Base-by-base conservation (phyloP, 2,113 vertebrate genomes). In the Kryptolebias marmoratus region DNA sequence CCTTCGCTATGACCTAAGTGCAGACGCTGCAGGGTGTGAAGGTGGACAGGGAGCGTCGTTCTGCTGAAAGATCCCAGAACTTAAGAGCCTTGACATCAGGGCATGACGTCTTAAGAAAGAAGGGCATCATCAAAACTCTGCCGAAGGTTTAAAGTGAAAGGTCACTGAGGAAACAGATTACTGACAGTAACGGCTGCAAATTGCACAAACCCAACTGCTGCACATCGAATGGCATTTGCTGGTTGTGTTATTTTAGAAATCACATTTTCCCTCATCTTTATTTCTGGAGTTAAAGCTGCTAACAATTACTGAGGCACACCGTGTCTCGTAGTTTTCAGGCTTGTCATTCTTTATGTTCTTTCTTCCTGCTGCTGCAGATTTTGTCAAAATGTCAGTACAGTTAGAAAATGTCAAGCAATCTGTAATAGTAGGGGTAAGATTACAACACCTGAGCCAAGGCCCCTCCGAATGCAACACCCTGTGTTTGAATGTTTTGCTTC, bases 21-120 rank as follows among this genome's bases (percentile, higher is more conserved):
- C 28, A 31, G 16, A 66, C 30, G 64, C 36, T 63, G 57, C 4
- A 16, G 56, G 58, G 64, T 56, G 61, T 30, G 30, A 4, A 57
- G 31, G 53, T 64, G 63, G 57, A 47, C 50, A 60, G 39, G 42
- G 30, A 58, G 73, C 11, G 10, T 10, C 44, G 44, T 22, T 31
- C 31, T 28, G 45, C 59, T 64, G 45, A 56, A 67, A 12, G 11
- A 45, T 32, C 71, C 56, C 27, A 31, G 42, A 54, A 16, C 44
- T 31, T 36, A 52, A 60, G 58, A 52, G 65, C 50, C 5, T 0
- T 71, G 69, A 77, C 73, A 78, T 75, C 71, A 73, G n/a, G 28
- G 3, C 18, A 5, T 68, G 9, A 42, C n/a, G n/a, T 64, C 63
- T 68, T 30, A 31, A 0, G 4, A 56, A 7, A 67, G 11, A 54